Conservation (phyloP, 64 coral and sea anemone species). For the Acropora yongei region DNA sequence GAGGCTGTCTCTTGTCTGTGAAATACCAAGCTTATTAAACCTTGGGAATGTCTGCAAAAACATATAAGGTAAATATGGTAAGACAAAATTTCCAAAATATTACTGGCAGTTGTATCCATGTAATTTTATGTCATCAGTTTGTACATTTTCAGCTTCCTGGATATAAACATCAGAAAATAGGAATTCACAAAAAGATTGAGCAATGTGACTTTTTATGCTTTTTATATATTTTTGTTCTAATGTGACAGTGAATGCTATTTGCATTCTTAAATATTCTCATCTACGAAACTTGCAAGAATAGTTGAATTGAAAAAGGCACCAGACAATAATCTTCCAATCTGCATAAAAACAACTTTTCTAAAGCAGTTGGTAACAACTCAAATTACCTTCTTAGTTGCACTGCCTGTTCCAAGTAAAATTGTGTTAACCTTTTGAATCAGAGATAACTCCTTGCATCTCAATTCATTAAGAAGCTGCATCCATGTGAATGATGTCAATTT, state of each 20-base stretch:
- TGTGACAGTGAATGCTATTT: too few species aligned
- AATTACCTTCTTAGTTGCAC: slow-evolving; percentile 66
- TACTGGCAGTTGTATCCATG: neutral
- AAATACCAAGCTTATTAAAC: slow-evolving; percentile 33
- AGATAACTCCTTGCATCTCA: slow-evolving; percentile 55
- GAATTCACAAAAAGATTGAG: too few species aligned
- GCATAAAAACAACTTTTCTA: neutral
- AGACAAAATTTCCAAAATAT: neutral
- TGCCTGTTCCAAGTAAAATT: slow-evolving; percentile 47
- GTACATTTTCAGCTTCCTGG: neutral
- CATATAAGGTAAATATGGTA: neutral
- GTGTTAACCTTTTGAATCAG: slow-evolving; percentile 45
- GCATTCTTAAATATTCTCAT: too few species aligned
- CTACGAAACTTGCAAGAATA: too few species aligned
- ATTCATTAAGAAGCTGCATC: slow-evolving; percentile 39
- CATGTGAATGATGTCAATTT: slow-evolving; percentile 41
- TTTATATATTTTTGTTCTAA: too few species aligned
- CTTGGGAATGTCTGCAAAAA: slow-evolving; percentile 47
- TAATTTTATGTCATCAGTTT: neutral
- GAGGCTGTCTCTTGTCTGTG: slow-evolving; percentile 56
- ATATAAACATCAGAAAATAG: neutral
- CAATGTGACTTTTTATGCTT: too few species aligned
- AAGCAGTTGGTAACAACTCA: neutral
- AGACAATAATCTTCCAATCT: too few species aligned
- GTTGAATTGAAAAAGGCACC: too few species aligned